Conservation (phyloP, 2,888 invertebrate species). For the Chrysomela aeneicollis region DNA sequence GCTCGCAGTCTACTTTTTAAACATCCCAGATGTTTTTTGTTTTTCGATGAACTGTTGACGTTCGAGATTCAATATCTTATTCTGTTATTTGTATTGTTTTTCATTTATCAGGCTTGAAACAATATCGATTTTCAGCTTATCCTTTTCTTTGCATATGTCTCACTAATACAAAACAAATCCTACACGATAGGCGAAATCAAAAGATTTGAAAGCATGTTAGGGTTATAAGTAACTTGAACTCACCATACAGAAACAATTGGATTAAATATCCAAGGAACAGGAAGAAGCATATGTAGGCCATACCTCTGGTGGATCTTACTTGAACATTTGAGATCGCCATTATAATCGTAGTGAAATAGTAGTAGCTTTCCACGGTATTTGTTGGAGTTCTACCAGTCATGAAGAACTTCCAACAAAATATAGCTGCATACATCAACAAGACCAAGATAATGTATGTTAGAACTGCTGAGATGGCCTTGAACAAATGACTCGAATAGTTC, state of each 20-base stretch:
- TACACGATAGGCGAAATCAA: too few species aligned
- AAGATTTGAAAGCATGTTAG: too few species aligned
- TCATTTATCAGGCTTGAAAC: too few species aligned
- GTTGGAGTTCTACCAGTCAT: neutral
- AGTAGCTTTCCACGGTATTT: neutral
- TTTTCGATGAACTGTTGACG: too few species aligned
- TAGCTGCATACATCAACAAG: conserved; percentile 10
- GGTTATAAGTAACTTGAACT: too few species aligned
- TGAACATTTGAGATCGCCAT: conserved; percentile 1
- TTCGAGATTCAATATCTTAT: too few species aligned
- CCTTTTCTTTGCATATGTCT: too few species aligned
- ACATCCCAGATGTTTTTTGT: too few species aligned
- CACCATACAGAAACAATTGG: conserved; percentile 15
- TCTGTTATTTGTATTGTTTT: too few species aligned
- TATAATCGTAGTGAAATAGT: neutral
- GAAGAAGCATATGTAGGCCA: neutral
- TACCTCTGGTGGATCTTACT: neutral
- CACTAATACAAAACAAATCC: too few species aligned
- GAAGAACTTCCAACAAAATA: neutral
- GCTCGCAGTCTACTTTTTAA: too few species aligned
- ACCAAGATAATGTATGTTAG: conserved; percentile 14
- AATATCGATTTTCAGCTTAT: too few species aligned
- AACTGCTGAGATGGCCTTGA: conserved; percentile 21
- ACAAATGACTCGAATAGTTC: conserved; percentile 22
- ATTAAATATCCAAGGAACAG: conserved; percentile 15